Base-by-base conservation (phyloP, 2,888 invertebrate species). In the Spodoptera exigua region DNA sequence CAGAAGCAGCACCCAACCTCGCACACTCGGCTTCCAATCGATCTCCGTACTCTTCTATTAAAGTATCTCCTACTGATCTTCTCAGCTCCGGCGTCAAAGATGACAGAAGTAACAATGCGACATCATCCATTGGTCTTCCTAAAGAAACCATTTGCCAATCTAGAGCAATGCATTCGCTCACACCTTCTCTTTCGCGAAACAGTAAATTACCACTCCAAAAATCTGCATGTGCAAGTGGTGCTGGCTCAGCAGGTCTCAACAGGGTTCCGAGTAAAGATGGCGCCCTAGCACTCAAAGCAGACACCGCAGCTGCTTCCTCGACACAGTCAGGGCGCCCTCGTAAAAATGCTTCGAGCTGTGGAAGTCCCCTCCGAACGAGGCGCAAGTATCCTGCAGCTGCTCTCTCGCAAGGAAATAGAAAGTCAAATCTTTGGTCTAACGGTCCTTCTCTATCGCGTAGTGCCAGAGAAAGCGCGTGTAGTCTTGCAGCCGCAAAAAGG, bases 131-230 rank as follows among this genome's bases (percentile, higher is more conserved):
- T 16, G 97, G 97, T 77, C 95, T 92, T 67, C 96, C 96, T 66
- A 96, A 95, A 1, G 97, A 97, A 45, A 97, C 96, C 97, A 97
- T 97, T 92, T 97, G 97, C 97, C 97, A 97, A 85, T 97, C 97
- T 41, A 97, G 89, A 46, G 97, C 96, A 54, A 96, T 95, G 82
- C 97, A 97, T 62, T 95, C 95, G 76, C 95, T 95, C 56, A 88
- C 74, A 61, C 91, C 92, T 17, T 91, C 89, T 57, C 76, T 83
- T 68, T 95, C 95, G 56, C 95, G 92, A 80, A 97, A 97, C 63
- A 97, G 91, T 13, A 97, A 93, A 88, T 97, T 97, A 76, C 97
- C 97, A 84, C 97, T 96, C 97, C 97, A 97, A 87, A 97, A 97
- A 84, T 97, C 97, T 0, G 97, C 97, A 86, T 97, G 97, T 0